Evolutionary conservation across 2,888 invertebrate genomes (phyloP).

Genomic region (Congeria kusceri): DNA sequence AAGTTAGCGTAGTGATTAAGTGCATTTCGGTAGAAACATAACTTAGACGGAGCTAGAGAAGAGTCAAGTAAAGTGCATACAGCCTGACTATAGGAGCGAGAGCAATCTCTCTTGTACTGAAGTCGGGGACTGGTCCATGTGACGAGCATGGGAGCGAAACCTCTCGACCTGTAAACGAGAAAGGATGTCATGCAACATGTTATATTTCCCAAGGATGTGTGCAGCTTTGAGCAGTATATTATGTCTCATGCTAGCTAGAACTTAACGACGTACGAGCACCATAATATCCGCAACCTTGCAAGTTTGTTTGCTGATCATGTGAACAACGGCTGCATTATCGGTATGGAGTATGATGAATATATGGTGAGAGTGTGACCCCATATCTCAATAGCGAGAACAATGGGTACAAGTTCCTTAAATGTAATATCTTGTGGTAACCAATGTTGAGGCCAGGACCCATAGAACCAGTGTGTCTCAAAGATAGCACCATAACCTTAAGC

Average conservation of each 20-base stretch:
- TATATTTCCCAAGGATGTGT: constrained; percentile 41
- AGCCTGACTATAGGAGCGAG: background rate
- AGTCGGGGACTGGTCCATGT: constrained; percentile 28
- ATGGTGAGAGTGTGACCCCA: constrained; percentile 30
- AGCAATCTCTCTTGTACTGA: constrained; percentile 4
- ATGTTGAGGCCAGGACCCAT: background rate
- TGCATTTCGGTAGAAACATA: constrained; percentile 11
- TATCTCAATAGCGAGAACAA: constrained; percentile 49
- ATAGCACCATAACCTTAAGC: constrained; percentile 26
- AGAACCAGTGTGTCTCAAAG: constrained; percentile 25
- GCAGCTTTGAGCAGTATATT: constrained; percentile 33
- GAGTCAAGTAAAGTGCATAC: background rate
- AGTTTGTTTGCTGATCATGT: constrained; percentile 47
- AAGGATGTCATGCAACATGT: constrained; percentile 29
- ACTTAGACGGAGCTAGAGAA: constrained; percentile 1
- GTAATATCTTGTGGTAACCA: constrained; percentile 28
- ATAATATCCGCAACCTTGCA: constrained; percentile 38
- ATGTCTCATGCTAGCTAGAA: constrained; percentile 34
- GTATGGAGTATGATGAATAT: constrained; percentile 35
- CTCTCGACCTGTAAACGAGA: constrained; percentile 44
- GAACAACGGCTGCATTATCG: constrained; percentile 47
- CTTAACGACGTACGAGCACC: constrained; percentile 43
- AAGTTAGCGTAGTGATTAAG: background rate
- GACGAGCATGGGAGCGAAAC: constrained; percentile 17
- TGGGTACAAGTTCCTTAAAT: constrained; percentile 53